Conservation (phyloP, 2,113 vertebrate species). For the Arizona elegans region DNA sequence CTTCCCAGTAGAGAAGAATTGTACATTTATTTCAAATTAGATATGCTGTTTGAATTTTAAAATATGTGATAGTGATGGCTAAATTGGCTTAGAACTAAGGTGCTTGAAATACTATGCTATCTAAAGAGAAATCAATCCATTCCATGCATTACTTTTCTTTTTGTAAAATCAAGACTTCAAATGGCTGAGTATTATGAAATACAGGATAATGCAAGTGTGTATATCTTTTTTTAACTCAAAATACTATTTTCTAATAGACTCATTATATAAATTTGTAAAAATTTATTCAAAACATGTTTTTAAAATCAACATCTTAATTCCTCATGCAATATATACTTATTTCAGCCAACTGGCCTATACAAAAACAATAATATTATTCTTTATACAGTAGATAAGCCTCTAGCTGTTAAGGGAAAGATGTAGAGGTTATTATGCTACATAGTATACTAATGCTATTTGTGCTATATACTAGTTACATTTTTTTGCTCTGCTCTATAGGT, state of each 20-base stretch:
- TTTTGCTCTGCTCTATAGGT: not conserved
- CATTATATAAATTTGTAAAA: not conserved
- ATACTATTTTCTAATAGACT: not conserved
- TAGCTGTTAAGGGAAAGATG: not conserved
- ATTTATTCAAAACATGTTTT: not conserved
- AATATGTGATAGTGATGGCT: not conserved
- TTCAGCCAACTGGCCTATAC: not conserved
- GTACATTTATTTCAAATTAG: not conserved
- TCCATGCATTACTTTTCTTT: not conserved
- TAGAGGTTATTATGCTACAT: not conserved
- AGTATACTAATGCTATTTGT: not conserved
- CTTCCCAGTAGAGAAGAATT: not conserved
- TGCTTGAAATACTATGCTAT: not conserved
- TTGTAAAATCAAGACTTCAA: not conserved
- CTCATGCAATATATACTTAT: not conserved
- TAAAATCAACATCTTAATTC: not conserved
- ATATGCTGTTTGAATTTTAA: not conserved
- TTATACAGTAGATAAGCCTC: not conserved
- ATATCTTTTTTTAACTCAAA: not conserved
- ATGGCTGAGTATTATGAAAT: not conserved
- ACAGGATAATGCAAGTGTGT: not conserved
- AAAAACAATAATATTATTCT: not conserved
- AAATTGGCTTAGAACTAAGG: not conserved
- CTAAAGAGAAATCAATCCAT: not conserved
- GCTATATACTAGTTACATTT: not conserved